These are phyloP conservation scores for Rhinolophus sinicus DNA, from an alignment of 2,113 vertebrate species.

Conservation along the genomic window DNA sequence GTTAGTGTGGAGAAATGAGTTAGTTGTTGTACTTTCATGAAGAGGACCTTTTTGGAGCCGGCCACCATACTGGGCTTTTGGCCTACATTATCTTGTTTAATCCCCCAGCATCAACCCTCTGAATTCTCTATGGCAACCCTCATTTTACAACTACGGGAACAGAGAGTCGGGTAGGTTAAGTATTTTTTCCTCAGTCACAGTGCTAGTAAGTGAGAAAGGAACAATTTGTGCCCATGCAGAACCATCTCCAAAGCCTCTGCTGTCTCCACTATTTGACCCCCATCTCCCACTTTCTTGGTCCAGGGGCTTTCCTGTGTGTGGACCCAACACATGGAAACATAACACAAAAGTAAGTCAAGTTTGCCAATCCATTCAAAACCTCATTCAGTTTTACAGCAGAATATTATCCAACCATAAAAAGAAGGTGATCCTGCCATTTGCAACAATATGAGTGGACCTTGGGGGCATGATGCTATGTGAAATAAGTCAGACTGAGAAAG, in stretches of 20 bases:
- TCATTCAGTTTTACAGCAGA: not conserved
- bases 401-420: not conserved
- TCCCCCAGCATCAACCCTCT: not conserved
- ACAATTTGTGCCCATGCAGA: not conserved
- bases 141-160: not conserved
- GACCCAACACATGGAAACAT: not conserved
- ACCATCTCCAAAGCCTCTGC: not conserved
- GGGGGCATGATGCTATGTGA: not conserved
- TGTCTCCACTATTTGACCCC: not conserved
- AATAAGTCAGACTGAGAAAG: not conserved
- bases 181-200: not conserved
- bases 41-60: not conserved
- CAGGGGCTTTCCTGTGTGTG: rapidly evolving
- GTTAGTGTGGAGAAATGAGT: not conserved
- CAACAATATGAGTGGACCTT: not conserved
- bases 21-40: not conserved
- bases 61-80: not conserved
- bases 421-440: not conserved
- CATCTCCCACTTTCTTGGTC: not conserved
- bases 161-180: not conserved
- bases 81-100: not conserved
- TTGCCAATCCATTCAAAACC: not conserved
- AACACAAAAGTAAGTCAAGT: not conserved
- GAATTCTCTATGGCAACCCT: not conserved
- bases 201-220: not conserved